Base-by-base conservation (phyloP, 2,797 vertebrate genomes). In the Catamblyrhynchus diadema region DNA sequence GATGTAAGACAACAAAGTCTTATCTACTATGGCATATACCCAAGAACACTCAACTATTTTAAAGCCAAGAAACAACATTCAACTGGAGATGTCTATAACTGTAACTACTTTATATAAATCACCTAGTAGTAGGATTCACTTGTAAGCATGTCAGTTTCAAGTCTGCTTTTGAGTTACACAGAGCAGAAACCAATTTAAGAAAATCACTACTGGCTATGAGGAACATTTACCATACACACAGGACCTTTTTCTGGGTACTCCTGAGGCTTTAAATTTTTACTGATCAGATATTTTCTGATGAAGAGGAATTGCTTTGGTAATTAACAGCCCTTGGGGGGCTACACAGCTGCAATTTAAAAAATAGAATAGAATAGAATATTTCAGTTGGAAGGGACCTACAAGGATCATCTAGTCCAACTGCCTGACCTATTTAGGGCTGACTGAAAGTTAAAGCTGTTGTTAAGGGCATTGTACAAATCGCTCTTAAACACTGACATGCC, bases 41-140 rank as follows among this genome's bases (percentile, higher is more conserved):
- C 61, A 84, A 71, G 65, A 86, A 79, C 47, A 53, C 24, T 81
- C 89, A 79, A 60, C 13, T 82, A 22, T n/a, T 89, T 71, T 86
- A 6, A 84, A 84, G 53, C 35, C 9, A 64, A 85, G 54, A 57
- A 28, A 54, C 35, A 74, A 59, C 32, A 37, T 84, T 67, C 50
- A 87, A 0, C 28, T 48, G 17, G 62, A 93, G 47, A 71, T 22
- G 22, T 39, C 66, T 72, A 25, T 64, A 86, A 78, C 37, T 61
- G 10, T 33, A 81, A 64, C 39, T 56, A 13, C 42, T 39, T 84
- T 72, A 37, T 9, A 61, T 60, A 84, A 86, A 84, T 23, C 50
- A 79, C 22, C 22, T 20, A 67, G 35, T 20, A 86, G 57, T 6
- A 59, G 25, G 81, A 81, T 20, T 83, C 15, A 81, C 33, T 66